These are phyloP conservation scores for Echinops telfairi DNA, from an alignment of 2,113 vertebrate species.

Conservation along the genomic window DNA sequence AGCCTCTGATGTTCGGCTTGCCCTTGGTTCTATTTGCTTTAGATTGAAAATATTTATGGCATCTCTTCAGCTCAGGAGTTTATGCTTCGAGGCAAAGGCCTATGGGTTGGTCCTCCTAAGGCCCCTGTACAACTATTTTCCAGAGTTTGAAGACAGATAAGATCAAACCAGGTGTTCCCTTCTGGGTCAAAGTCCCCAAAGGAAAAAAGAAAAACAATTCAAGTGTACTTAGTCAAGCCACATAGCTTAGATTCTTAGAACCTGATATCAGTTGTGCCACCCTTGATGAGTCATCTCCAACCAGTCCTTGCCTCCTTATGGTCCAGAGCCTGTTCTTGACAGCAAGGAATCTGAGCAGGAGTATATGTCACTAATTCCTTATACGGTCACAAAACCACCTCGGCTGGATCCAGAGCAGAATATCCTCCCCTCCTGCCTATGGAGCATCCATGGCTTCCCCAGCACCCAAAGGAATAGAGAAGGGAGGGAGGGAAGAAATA, in stretches of 20 bases:
- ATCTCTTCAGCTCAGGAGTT: background rate
- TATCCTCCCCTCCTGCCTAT: background rate
- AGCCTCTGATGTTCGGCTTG: background rate
- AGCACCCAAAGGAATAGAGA: background rate
- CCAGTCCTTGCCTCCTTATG: constrained; percentile 61
- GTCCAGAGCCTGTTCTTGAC: constrained; percentile 52
- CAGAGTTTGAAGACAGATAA: background rate
- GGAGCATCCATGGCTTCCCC: background rate
- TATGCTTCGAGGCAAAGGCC: background rate
- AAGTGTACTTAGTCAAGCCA: constrained; percentile 27
- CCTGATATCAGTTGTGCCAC: constrained; percentile 67
- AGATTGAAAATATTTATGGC: background rate
- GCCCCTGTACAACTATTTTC: background rate
- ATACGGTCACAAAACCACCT: constrained; percentile 67
- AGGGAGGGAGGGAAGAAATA: too few relatives aligned
- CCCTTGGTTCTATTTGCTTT: background rate
- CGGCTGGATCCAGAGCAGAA: background rate
- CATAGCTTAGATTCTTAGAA: constrained; percentile 70
- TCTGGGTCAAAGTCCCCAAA: constrained; percentile 36
- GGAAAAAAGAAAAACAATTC: constrained; percentile 38
- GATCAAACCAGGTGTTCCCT: constrained; percentile 14
- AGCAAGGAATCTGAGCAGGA: constrained; percentile 60
- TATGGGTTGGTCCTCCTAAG: background rate
- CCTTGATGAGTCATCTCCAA: constrained; percentile 67
- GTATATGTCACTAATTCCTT: constrained; percentile 60